Base-by-base conservation (phyloP, 1,140 invertebrate genomes). In the Dendrolimus kikuchii region DNA sequence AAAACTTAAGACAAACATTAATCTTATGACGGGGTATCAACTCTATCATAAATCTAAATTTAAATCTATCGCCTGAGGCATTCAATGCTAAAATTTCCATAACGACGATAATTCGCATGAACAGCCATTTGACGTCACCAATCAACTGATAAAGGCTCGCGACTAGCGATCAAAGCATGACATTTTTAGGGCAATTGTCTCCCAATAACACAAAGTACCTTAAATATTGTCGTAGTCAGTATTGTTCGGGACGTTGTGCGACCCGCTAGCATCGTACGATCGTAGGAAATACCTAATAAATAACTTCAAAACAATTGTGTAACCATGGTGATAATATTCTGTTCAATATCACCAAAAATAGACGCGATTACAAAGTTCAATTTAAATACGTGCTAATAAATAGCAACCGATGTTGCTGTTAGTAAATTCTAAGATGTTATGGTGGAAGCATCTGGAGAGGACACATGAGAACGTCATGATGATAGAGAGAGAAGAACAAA, bases 381-480 rank as follows among this genome's bases (percentile, higher is more conserved):
- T 60, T 53, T 49, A 46, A 23, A 23, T 50, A n/a, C 7, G 46
- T 55, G 57, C 47, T 54, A 54, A 49, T 41, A 48, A 60, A 53
- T 49, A 58, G 40, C 40, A 44, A 37, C 46, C 42, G 46, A 58
- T 58, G 57, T 54, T 57, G 54, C 23, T 53, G 50, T 40, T 51
- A 41, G 49, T 49, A 49, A 54, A 49, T 44, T 44, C 23, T 67
- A 83, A 73, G 65, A 85, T 86, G 82, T 71, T 86, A 82, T 86
- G 82, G 82, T 86, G 82, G 82, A 84, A 81, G 71, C 82, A 86
- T 49, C 60, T 82, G 9, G 81, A 84, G 55, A 62, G 73, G 43
- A 65, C 66, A 45, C 75, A 78, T 59, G 66, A 78, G 45, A 70
- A 73, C 59, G 59, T 76, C 36, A 82, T 81, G 53, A 81, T 83